Evolutionary conservation across 1,140 invertebrate species (phyloP).

Genomic region (Orius laevigatus): DNA sequence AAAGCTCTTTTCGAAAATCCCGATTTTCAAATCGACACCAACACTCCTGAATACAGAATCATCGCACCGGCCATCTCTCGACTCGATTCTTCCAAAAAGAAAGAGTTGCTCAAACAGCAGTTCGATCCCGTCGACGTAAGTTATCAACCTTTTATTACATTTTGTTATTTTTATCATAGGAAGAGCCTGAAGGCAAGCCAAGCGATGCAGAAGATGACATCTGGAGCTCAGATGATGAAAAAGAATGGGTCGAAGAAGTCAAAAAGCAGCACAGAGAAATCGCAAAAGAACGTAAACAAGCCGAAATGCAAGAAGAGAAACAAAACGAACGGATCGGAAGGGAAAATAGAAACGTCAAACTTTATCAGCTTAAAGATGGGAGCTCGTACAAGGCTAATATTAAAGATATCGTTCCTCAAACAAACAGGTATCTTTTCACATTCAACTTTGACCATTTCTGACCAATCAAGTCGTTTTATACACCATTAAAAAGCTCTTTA

Average conservation of each 20-base stretch:
- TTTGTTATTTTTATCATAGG: slow-evolving; percentile 15
- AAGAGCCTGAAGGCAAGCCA: slow-evolving; percentile 26
- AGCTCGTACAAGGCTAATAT: too few species aligned
- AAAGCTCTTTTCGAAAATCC: slow-evolving; percentile 79
- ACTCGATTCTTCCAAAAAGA: slow-evolving; percentile 47
- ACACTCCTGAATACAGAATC: slow-evolving; percentile 67
- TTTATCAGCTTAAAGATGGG: background rate
- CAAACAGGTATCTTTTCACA: background rate
- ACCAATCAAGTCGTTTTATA: slow-evolving; percentile 12
- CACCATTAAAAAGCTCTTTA: background rate
- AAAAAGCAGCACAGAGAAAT: slow-evolving; percentile 45
- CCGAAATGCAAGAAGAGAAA: slow-evolving; percentile 24
- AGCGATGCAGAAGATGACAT: slow-evolving; percentile 30
- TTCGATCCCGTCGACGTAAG: slow-evolving; percentile 34
- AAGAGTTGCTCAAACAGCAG: slow-evolving; percentile 32
- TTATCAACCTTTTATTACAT: background rate
- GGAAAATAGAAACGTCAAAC: slow-evolving; percentile 41
- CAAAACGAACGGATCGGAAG: slow-evolving; percentile 38
- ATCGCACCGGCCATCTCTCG: slow-evolving; percentile 81
- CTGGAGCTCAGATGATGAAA: slow-evolving; percentile 53
- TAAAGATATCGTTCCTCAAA: too few species aligned
- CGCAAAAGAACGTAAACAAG: slow-evolving; percentile 23
- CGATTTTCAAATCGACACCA: slow-evolving; percentile 83
- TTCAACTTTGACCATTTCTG: slow-evolving; percentile 15
- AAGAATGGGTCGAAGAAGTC: slow-evolving; percentile 58